These are phyloP conservation scores for Perodicticus potto DNA, from an alignment of 2,797 vertebrate species.

Conservation along the genomic window DNA sequence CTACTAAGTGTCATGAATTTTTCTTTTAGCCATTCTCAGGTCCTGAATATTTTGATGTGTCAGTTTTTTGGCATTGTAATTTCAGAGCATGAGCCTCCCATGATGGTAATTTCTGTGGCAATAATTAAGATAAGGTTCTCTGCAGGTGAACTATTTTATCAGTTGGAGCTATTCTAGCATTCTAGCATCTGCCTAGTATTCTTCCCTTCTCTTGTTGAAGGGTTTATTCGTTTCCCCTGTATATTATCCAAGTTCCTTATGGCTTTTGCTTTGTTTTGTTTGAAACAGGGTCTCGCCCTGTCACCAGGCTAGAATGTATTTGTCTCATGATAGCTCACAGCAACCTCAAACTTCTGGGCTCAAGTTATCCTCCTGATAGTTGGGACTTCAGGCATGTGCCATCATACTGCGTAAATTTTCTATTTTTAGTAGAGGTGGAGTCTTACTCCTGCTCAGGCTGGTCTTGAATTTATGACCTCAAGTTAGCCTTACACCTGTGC, in stretches of 20 bases:
- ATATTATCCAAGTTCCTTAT: neutral
- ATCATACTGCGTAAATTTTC: neutral
- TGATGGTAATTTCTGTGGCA: conserved; percentile 29
- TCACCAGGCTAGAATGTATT: neutral
- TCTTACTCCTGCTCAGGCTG: neutral
- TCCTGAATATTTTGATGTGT: neutral
- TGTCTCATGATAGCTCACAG: neutral
- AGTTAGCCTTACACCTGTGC: neutral
- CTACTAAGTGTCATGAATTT: neutral
- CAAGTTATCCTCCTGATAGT: neutral
- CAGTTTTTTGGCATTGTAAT: conserved; percentile 21
- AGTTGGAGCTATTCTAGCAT: neutral
- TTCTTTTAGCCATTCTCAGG: neutral
- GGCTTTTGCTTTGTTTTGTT: neutral
- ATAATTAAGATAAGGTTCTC: neutral
- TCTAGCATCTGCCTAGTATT: neutral
- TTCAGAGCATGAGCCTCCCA: neutral
- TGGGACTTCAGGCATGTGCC: neutral
- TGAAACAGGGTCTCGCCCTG: neutral
- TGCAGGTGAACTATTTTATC: neutral
- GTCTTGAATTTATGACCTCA: neutral
- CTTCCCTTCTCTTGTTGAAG: neutral
- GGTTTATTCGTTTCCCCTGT: neutral
- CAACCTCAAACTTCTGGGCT: neutral
- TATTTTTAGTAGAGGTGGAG: neutral